Evolutionary conservation across 2,797 vertebrate genomes (phyloP).

Genomic region (Spinus olivaceus): DNA sequence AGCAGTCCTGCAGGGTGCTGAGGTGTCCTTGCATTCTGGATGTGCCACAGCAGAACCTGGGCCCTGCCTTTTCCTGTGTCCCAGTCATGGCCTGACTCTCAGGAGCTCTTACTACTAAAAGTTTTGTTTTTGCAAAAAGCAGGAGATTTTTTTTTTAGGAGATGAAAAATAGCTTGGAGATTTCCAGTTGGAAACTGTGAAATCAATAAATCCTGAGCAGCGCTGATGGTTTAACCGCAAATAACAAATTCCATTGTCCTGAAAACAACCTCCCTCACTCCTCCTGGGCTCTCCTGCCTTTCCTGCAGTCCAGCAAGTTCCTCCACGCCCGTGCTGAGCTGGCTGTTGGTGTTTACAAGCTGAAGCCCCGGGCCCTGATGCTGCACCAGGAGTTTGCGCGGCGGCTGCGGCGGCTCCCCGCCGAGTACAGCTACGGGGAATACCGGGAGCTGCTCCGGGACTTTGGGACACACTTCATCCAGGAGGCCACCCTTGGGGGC

Average conservation of each 20-base stretch:
- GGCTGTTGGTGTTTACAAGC: conserved; percentile 82
- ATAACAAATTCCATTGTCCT: accelerated
- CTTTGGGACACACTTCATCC: conserved; percentile 90
- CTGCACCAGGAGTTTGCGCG: conserved; percentile 87
- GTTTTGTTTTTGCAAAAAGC: not conserved
- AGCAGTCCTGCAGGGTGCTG: not conserved
- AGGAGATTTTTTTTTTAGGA: not conserved
- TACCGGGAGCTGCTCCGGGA: conserved; percentile 89
- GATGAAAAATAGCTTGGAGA: not conserved
- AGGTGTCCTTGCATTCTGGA: not conserved
- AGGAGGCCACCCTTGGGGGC: conserved; percentile 85
- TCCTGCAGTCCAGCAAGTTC: conserved; percentile 79
- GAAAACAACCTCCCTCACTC: not conserved
- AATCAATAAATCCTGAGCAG: not conserved
- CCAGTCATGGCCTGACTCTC: not conserved
- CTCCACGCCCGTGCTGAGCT: conserved; percentile 81
- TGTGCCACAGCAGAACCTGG: not conserved
- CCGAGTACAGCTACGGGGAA: conserved; percentile 85
- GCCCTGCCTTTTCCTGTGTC: not conserved
- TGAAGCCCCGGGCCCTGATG: conserved; percentile 82
- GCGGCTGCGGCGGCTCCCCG: conserved; percentile 80
- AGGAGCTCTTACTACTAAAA: not conserved
- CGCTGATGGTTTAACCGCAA: accelerated
- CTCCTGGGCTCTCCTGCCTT: not conserved
- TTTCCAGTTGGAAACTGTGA: not conserved